Evolutionary conservation across 2,888 invertebrate species (phyloP), one percentile per base, ranked within the genome.

Genomic region (Bembecia ichneumoniformis): DNA sequence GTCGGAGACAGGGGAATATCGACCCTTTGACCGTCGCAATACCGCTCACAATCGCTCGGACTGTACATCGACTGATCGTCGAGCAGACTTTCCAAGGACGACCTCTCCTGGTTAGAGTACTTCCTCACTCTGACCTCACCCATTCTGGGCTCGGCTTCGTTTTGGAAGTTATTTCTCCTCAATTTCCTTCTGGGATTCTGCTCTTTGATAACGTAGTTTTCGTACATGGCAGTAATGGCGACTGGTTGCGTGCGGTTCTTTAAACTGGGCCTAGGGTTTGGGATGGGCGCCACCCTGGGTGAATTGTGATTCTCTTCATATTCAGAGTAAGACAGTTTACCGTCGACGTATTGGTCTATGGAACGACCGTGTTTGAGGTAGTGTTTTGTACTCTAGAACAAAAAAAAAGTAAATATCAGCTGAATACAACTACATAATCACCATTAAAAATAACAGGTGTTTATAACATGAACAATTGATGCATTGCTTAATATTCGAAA

Each of bases 1-100:
- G 96, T 95, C 15, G 97, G 97, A 60, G 96, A 96, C 62, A 94
- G 84, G 0, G 97, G 97, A 62, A 89, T 73, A 59, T 89, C 76
- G 17, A 81, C 64, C 73, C 82, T 87, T 56, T 73, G 68, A 44
- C 78, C 79, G 11, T 80, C 80, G 55, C 70, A 76, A 64, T 74
- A 78, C 55, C 82, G 71, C 59, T 88, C 88, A 64, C 82, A 82
- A 63, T 87, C 79, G 59, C 82, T 78, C 20, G 86, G 87, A 58
- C 82, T 87, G 51, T 88, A 88, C 76, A 82, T 79, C 3, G 89
- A 89, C 48, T 88, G 84, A 47, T 90, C 89, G 58, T 90, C 90
- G 35, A 91, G 72, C 43, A 91, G 71, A 68, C 90, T 90, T 65
- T 91, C 90, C 54, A 90, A 72, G 35, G 90, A 91, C 52, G 90